Conservation (phyloP, 2,113 vertebrate genomes). For the Rafetus swinhoei region DNA sequence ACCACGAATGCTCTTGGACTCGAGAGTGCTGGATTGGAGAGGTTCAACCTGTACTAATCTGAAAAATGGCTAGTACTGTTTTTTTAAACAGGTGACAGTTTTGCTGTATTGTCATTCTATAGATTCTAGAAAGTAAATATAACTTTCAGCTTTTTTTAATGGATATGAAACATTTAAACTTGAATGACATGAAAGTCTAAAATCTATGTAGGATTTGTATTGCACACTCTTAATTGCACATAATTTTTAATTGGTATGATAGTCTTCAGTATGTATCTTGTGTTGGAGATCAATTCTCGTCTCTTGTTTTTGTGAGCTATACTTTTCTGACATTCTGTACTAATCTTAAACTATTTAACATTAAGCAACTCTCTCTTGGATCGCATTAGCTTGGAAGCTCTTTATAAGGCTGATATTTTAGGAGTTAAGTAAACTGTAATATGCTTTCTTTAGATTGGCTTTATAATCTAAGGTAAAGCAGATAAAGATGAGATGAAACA, state of each 20-base stretch:
- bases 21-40: too few species aligned
- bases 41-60: not conserved
- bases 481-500: slow-evolving; percentile 40
- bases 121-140: not conserved
- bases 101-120: not conserved
- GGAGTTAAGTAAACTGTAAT: slow-evolving; percentile 65
- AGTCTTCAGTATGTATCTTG: not conserved
- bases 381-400: slow-evolving; percentile 50
- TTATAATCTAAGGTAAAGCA: slow-evolving; percentile 69
- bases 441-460: slow-evolving; percentile 67
- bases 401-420: slow-evolving; percentile 53
- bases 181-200: not conserved
- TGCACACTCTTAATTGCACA: not conserved
- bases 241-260: not conserved
- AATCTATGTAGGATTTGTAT: not conserved
- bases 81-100: not conserved
- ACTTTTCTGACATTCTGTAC: not conserved
- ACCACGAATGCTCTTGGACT: too few species aligned
- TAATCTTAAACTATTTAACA: slow-evolving; percentile 9
- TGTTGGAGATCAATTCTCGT: too few species aligned
- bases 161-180: not conserved
- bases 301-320: not conserved
- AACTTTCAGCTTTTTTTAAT: not conserved
- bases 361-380: slow-evolving; percentile 10
- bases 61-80: not conserved